Conservation (phyloP, 2,113 vertebrate species). For the Neotoma lepida region DNA sequence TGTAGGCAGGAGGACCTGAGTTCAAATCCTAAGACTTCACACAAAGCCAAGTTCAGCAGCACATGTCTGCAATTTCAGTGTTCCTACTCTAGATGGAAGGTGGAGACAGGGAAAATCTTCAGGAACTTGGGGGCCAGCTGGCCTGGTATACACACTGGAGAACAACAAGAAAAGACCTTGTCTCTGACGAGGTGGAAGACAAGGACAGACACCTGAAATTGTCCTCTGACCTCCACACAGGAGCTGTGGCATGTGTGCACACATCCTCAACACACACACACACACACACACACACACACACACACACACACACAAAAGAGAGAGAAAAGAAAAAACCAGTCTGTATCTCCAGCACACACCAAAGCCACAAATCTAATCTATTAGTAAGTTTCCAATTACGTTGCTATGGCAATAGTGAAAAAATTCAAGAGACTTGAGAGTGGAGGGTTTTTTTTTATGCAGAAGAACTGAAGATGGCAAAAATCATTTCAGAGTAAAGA, state of each 20-base stretch:
- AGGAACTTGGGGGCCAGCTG: neutral
- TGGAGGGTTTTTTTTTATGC: neutral
- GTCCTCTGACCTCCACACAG: neutral
- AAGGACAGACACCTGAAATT: neutral
- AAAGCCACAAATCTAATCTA: slow-evolving; percentile 24
- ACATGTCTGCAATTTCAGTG: neutral
- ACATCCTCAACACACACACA: neutral
- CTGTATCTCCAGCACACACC: neutral
- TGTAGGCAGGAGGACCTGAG: neutral
- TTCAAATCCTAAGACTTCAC: neutral
- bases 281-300: slow-evolving; percentile 12
- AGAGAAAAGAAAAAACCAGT: no score
- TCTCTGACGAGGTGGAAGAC: neutral
- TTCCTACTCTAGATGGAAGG: neutral
- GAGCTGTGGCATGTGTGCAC: neutral
- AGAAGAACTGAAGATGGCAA: neutral
- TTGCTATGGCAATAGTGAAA: slow-evolving; percentile 39
- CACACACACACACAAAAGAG: neutral
- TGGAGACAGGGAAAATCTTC: neutral
- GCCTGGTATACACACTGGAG: neutral
- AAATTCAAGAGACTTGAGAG: neutral
- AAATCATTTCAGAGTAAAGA: neutral
- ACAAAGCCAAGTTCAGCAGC: neutral
- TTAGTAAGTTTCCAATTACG: slow-evolving; percentile 27
- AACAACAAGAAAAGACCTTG: neutral